phyloP scores from a whole-genome alignment of 2,888 invertebrate genomes.

The Ectropis crepuscularia region DNA sequence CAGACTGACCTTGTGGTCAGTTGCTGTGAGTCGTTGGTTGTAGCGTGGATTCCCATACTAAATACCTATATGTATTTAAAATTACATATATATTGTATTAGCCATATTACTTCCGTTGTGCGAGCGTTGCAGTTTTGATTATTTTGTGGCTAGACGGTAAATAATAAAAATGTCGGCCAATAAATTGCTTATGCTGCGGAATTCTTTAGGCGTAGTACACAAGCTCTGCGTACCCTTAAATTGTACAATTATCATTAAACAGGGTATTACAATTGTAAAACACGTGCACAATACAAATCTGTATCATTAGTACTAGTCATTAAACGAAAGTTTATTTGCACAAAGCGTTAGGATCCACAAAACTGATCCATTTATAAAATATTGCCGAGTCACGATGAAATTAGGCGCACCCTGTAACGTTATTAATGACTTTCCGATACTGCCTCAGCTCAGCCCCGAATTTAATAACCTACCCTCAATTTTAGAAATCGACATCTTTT shows the following conservation, averaged over 20 bases:
- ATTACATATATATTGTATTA: too few relatives aligned
- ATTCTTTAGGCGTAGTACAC: too few relatives aligned
- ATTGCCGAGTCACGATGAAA: conserved; percentile 71
- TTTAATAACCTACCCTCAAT: conserved; percentile 66
- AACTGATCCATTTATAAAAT: conserved; percentile 67
- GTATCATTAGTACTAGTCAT: conserved; percentile 23
- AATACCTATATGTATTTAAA: too few relatives aligned
- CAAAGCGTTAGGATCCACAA: conserved; percentile 52
- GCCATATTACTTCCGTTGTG: too few relatives aligned
- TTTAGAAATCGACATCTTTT: conserved; percentile 59
- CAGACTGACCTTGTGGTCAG: too few relatives aligned
- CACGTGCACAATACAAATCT: conserved; percentile 28
- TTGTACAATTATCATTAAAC: conserved; percentile 23
- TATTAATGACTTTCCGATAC: conserved; percentile 82
- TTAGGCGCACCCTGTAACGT: conserved; percentile 74
- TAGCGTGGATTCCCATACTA: too few relatives aligned
- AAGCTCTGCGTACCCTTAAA: not conserved
- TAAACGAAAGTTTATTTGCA: conserved; percentile 45
- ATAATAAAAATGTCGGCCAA: too few relatives aligned
- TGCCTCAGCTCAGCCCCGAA: conserved; percentile 60
- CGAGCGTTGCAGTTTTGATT: too few relatives aligned
- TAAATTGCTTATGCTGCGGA: too few relatives aligned
- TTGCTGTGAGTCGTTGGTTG: too few relatives aligned
- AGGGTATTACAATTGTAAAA: conserved; percentile 20
- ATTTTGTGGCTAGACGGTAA: too few relatives aligned